phyloP scores from a whole-genome alignment of 2,113 vertebrate species.

The Beaufortia kweichowensis region DNA sequence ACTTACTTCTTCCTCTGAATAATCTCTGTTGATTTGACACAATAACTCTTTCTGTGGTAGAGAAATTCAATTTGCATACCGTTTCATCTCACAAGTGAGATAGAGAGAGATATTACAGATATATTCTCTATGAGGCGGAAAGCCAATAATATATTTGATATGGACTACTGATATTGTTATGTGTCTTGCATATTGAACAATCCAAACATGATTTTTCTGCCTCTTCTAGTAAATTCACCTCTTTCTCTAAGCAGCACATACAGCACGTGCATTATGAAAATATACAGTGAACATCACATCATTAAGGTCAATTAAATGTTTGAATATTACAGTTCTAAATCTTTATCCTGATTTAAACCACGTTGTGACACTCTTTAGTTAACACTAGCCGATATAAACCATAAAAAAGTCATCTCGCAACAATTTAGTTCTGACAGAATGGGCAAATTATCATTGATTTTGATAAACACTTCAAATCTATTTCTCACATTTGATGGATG shows the following conservation, averaged over 20 bases:
- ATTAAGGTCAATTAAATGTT: too few relatives aligned
- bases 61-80: slow-evolving; percentile 15
- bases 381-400: too few relatives aligned
- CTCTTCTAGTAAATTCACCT: not conserved
- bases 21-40: not conserved
- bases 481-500: too few relatives aligned
- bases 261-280: not conserved
- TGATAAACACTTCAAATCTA: too few relatives aligned
- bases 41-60: not conserved
- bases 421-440: too few relatives aligned
- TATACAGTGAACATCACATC: too few relatives aligned
- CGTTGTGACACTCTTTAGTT: too few relatives aligned
- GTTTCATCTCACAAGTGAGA: not conserved
- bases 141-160: slow-evolving; percentile 25
- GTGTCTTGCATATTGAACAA: slow-evolving; percentile 19
- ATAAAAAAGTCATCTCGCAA: too few relatives aligned
- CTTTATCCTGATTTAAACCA: too few relatives aligned
- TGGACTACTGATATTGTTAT: slow-evolving; percentile 1
- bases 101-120: slow-evolving; percentile 6
- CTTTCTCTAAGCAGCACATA: too few relatives aligned
- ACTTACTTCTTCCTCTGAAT: not conserved
- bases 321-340: too few relatives aligned
- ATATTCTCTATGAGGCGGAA: not conserved
- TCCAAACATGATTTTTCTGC: not conserved
- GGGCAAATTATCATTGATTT: too few relatives aligned